Conservation (phyloP, 1,140 invertebrate species). For the Musca vetustissima region DNA sequence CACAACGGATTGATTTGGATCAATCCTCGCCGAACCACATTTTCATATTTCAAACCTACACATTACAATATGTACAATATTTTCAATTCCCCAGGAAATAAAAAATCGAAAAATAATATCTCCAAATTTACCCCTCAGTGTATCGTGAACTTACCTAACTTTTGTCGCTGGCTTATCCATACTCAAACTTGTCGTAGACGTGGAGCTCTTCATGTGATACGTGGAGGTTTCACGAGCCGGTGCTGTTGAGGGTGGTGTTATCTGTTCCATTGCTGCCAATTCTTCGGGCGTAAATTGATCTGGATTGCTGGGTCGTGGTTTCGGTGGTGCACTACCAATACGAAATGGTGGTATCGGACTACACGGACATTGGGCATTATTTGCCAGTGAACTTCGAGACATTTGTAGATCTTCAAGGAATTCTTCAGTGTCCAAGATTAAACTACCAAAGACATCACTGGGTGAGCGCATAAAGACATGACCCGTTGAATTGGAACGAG, state of each 20-base stretch:
- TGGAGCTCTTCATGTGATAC: constrained; percentile 34
- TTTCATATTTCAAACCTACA: too few relatives aligned
- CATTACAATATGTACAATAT: too few relatives aligned
- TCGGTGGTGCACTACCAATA: constrained; percentile 49
- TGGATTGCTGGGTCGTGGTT: constrained; percentile 45
- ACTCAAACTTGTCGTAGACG: constrained; percentile 33
- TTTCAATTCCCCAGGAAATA: too few relatives aligned
- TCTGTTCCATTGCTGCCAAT: constrained; percentile 47
- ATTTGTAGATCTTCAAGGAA: constrained; percentile 61
- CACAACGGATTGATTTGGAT: too few relatives aligned
- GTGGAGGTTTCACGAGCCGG: constrained; percentile 43
- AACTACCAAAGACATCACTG: constrained; percentile 58
- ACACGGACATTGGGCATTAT: constrained; percentile 36
- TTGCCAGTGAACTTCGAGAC: constrained; percentile 41
- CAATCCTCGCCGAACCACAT: too few relatives aligned
- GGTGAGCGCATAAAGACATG: constrained; percentile 58
- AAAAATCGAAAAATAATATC: too few relatives aligned
- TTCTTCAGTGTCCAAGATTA: constrained; percentile 62
- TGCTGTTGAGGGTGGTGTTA: constrained; percentile 49
- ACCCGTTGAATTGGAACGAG: constrained; percentile 64
- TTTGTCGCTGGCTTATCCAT: constrained; percentile 37
- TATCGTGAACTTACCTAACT: constrained; percentile 35
- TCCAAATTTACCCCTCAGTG: background rate
- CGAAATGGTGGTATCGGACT: constrained; percentile 50
- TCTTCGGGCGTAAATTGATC: constrained; percentile 52